Percentiles rank a stretch among this genome's conserved stretches.
phyloP scores from a whole-genome alignment of 2,888 invertebrate genomes.

The Graphium colonna region DNA sequence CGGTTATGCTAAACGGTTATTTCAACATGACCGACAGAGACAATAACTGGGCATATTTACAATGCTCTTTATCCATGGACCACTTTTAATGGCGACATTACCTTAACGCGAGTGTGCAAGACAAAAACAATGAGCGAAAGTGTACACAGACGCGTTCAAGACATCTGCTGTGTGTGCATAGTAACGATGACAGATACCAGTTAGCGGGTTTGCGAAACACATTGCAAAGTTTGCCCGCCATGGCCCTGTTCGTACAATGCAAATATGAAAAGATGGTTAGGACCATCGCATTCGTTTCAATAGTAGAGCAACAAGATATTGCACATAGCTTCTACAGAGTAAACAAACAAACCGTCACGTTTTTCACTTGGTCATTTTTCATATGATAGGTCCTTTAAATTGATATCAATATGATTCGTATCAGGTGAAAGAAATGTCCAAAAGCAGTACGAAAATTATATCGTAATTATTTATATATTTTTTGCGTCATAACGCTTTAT shows the following conservation, averaged over 20 bases:
- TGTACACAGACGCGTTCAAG: constrained; percentile 4
- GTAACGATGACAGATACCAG: constrained; percentile 14
- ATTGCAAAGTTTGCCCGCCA: constrained; percentile 53
- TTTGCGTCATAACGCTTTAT: too few species aligned
- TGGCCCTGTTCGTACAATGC: constrained; percentile 20
- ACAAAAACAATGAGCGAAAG: constrained; percentile 20
- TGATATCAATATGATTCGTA: too few species aligned
- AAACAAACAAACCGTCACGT: too few species aligned
- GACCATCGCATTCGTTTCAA: too few species aligned
- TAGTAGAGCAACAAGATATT: too few species aligned
- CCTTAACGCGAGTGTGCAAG: background rate
- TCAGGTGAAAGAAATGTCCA: too few species aligned
- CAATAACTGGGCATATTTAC: constrained; percentile 24
- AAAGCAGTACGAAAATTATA: too few species aligned
- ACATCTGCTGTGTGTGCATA: constrained; percentile 6
- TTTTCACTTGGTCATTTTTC: too few species aligned
- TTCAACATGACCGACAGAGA: constrained; percentile 46
- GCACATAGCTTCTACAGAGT: too few species aligned
- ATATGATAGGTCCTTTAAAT: too few species aligned
- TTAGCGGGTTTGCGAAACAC: constrained; percentile 43
- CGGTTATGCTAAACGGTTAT: constrained; percentile 26
- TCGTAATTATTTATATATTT: too few species aligned
- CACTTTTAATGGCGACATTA: constrained; percentile 23
- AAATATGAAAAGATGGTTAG: background rate
- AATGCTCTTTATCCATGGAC: constrained; percentile 23